A percentile compares a stretch with the other conserved stretches of the same genome.
Evolutionary conservation across 1,140 invertebrate genomes (phyloP).

Genomic region (Bombus turneri): DNA sequence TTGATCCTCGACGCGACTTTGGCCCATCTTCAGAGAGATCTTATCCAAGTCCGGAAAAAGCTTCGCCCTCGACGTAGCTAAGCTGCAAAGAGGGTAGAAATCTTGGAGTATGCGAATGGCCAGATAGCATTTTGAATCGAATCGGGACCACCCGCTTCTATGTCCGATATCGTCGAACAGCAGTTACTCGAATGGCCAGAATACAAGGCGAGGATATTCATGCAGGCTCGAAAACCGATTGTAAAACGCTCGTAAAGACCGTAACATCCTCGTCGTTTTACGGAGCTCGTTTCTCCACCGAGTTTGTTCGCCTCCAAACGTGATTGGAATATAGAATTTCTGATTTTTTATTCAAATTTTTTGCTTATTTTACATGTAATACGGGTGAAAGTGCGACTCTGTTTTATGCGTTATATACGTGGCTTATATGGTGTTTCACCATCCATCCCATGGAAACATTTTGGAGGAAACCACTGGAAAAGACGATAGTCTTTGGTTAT

Average conservation of each 20-base stretch:
- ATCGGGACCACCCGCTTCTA: slow-evolving; percentile 54
- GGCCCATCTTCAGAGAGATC: slow-evolving; percentile 27
- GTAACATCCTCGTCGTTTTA: slow-evolving; percentile 20
- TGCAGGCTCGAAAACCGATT: slow-evolving; percentile 14
- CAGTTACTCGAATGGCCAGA: neutral
- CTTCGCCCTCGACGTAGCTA: neutral
- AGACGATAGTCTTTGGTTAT: neutral
- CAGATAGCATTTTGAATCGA: slow-evolving; percentile 63
- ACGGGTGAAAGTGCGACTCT: neutral
- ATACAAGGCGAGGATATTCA: slow-evolving; percentile 20
- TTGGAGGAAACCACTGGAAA: neutral
- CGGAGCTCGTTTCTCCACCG: neutral
- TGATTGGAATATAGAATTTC: neutral
- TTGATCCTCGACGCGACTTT: neutral
- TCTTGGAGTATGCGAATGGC: slow-evolving; percentile 37
- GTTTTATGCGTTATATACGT: neutral
- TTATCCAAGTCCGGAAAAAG: slow-evolving; percentile 16
- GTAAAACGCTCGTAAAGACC: slow-evolving; percentile 34
- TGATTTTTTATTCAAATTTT: neutral
- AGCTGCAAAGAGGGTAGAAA: slow-evolving; percentile 46
- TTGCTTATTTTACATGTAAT: neutral
- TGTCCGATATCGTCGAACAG: neutral
- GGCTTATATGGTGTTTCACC: neutral
- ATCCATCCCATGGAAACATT: neutral
- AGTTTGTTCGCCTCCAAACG: neutral